phyloP scores from a whole-genome alignment of 2,797 vertebrate genomes.

The Delichon dasypus region DNA sequence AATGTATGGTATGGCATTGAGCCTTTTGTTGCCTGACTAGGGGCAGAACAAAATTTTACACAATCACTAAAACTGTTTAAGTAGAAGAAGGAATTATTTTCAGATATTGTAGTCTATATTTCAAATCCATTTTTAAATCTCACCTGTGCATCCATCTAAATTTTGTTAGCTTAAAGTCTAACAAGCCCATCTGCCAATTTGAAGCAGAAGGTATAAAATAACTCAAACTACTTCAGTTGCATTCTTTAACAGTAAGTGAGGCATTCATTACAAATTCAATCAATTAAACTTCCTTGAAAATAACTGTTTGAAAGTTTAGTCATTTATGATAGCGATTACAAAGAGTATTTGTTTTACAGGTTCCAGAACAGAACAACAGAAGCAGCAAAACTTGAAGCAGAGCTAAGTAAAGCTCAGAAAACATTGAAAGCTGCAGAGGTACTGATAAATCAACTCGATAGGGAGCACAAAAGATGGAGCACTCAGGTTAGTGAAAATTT shows the following conservation, averaged over 20 bases:
- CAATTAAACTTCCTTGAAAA: neutral
- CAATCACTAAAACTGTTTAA: neutral
- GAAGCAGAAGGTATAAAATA: neutral
- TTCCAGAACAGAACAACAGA: conserved; percentile 93
- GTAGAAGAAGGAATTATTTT: neutral
- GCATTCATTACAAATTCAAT: neutral
- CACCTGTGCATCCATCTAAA: neutral
- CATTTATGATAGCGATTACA: neutral
- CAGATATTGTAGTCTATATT: neutral
- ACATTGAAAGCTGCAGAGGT: conserved; percentile 89
- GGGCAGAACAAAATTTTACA: neutral
- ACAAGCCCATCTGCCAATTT: neutral
- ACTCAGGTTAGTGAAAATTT: conserved; percentile 81
- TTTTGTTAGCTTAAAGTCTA: neutral
- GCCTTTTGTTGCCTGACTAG: neutral
- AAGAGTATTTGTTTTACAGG: conserved; percentile 69
- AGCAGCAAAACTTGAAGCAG: conserved; percentile 92
- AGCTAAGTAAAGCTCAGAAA: conserved; percentile 91
- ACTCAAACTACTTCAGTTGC: neutral
- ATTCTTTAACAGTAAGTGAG: neutral
- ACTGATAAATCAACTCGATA: conserved; percentile 89
- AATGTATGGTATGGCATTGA: neutral
- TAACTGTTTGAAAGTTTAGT: neutral
- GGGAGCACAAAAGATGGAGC: conserved; percentile 93
- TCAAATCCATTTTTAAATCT: neutral